Conservation (phyloP, 1,140 invertebrate genomes). For the Listronotus bonariensis region DNA sequence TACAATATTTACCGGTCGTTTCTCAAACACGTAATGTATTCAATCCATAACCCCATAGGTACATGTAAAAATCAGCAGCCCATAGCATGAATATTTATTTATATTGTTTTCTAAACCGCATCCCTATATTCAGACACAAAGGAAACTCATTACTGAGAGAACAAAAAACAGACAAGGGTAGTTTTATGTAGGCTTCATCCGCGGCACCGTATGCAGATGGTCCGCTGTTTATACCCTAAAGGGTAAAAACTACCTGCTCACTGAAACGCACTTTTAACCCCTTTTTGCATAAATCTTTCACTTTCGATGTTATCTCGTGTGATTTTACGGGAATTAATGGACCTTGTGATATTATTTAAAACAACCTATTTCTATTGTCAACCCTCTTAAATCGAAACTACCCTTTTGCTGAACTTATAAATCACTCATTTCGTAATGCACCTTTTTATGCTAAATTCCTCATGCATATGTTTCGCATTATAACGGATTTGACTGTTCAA, state of each 20-base stretch:
- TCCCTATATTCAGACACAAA: slow-evolving; percentile 31
- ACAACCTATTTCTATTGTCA: slow-evolving; percentile 45
- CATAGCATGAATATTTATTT: slow-evolving; percentile 29
- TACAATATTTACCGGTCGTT: slow-evolving; percentile 6
- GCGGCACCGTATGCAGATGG: slow-evolving; percentile 27
- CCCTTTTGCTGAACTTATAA: slow-evolving; percentile 31
- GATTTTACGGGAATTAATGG: slow-evolving; percentile 52
- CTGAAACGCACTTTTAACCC: slow-evolving; percentile 34
- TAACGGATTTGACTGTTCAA: slow-evolving; percentile 28
- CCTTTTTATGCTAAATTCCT: slow-evolving; percentile 27
- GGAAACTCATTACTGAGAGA: slow-evolving; percentile 37
- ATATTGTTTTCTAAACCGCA: slow-evolving; percentile 29
- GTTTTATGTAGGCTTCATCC: slow-evolving; percentile 6
- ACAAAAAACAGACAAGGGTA: slow-evolving; percentile 30
- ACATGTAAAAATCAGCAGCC: slow-evolving; percentile 24
- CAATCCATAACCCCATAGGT: neutral
- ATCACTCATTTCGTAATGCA: slow-evolving; percentile 35
- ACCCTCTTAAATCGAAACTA: slow-evolving; percentile 36
- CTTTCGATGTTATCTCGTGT: slow-evolving; percentile 24
- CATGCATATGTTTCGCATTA: slow-evolving; percentile 32
- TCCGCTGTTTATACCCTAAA: slow-evolving; percentile 11
- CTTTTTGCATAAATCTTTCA: slow-evolving; percentile 41
- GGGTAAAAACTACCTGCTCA: slow-evolving; percentile 48
- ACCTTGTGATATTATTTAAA: slow-evolving; percentile 54
- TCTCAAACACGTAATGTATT: slow-evolving; percentile 2